A percentile compares a stretch with the other conserved stretches of the same genome.
Evolutionary conservation across 2,113 vertebrate genomes (phyloP).

Genomic region (Mohoua ochrocephala): DNA sequence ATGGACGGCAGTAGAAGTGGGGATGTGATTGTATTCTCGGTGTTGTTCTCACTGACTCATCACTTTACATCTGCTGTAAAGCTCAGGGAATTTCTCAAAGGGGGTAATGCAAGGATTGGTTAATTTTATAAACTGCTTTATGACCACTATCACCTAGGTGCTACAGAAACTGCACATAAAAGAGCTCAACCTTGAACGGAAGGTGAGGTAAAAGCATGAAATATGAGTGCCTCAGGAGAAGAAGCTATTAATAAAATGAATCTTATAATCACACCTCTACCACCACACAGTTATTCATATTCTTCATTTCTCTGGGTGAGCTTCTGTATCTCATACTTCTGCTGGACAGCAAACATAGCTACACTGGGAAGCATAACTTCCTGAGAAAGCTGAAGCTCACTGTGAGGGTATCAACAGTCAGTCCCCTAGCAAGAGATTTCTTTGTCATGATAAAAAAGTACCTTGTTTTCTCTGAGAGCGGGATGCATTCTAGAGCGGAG

Average conservation of each 20-base stretch:
- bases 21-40: not conserved
- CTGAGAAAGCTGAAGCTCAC: not conserved
- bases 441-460: not conserved
- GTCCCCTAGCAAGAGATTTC: not conserved
- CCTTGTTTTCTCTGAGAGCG: not conserved
- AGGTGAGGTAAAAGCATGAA: not conserved
- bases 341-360: not conserved
- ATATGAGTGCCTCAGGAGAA: not conserved
- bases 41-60: not conserved
- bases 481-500: not conserved
- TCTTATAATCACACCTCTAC: not conserved
- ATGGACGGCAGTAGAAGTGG: not conserved
- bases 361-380: not conserved
- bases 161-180: not conserved
- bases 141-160: not conserved
- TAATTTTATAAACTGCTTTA: conserved; percentile 4
- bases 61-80: not conserved
- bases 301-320: not conserved
- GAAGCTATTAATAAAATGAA: not conserved
- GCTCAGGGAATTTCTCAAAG: not conserved
- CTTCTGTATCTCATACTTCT: not conserved
- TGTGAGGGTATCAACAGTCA: not conserved
- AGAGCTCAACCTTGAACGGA: not conserved
- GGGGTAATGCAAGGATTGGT: not conserved
- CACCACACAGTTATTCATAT: not conserved